Base-by-base conservation (phyloP, 92 coral and sea anemone species). In the Porites lobata region DNA sequence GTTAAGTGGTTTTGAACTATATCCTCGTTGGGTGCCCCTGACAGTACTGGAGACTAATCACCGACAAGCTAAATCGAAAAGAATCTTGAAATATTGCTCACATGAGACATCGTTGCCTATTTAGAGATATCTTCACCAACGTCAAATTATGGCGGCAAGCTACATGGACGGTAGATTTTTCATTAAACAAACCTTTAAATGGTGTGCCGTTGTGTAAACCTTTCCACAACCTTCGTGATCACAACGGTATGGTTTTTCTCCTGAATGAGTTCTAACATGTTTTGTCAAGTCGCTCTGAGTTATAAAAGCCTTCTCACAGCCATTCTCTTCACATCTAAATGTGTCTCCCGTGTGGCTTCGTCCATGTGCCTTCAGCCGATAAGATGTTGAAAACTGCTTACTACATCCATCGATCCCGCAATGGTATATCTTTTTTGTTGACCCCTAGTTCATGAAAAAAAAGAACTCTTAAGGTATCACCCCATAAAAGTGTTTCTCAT, bases 331-430 rank as follows among this genome's bases (percentile, higher is more conserved):
- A 83, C 99, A 98, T 50, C 98, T 86, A 77, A 98, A 98, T 50
- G 98, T 98, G 81, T 98, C 99, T 20, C 99, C 99, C 7, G 99
- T 98, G 83, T 98, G 99, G 71, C 99, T 98, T 57, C 99, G 92
- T 9, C 95, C 96, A 76, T 98, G 99, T 1, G 99, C 99, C 79
- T 98, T 98, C 86, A 98, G 93, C 8, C 99, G 92, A 78, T 98
- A 98, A 7, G 99, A 92, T 9, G 99, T 98, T 6, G 99, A 98
- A 85, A 98, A 98, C 86, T 95, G 98, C 70, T 98, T 98, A 47
- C 96, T 94, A 72, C 99, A 98, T 18, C 99, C 99, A 56, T 94
- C 99, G 2, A 98, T 96, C 63, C 89, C 94, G 22, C 99, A 98
- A 74, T 96, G 99, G 80, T 95, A 98, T 57, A 94, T 94, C 78